Conservation (phyloP, 1,140 invertebrate genomes). For the Pachypsylla venusta region DNA sequence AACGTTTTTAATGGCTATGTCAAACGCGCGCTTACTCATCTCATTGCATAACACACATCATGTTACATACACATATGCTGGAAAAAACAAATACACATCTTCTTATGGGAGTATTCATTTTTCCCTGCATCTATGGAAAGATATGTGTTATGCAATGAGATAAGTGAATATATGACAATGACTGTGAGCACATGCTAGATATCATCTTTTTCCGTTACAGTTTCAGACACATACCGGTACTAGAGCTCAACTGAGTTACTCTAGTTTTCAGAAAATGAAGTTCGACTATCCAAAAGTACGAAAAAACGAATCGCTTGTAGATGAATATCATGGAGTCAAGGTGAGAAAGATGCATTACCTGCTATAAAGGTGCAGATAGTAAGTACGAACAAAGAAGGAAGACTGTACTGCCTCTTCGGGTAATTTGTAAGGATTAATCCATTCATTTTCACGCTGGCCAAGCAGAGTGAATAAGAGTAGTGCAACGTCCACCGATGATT, state of each 20-base stretch:
- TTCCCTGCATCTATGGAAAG: not conserved
- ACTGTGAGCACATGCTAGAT: not conserved
- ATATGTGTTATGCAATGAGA: not conserved
- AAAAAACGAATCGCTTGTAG: slow-evolving; percentile 59
- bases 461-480: no score
- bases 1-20: no score
- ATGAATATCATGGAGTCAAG: slow-evolving; percentile 68
- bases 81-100: no score
- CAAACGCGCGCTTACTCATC: no score
- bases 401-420: no score
- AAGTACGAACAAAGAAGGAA: not conserved
- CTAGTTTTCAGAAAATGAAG: slow-evolving; percentile 19
- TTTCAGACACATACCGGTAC: not conserved
- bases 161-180: not conserved
- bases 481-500: no score
- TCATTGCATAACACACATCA: no score
- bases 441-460: no score
- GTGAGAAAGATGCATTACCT: slow-evolving; percentile 35
- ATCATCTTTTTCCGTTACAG: not conserved
- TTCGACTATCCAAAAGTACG: slow-evolving; percentile 55
- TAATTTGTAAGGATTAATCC: no score
- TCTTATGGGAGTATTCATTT: no score
- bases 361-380: not conserved
- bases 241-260: not conserved
- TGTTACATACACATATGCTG: no score